Conservation (phyloP, 2,797 vertebrate genomes). For the Oryzias dopingdopingensis region DNA sequence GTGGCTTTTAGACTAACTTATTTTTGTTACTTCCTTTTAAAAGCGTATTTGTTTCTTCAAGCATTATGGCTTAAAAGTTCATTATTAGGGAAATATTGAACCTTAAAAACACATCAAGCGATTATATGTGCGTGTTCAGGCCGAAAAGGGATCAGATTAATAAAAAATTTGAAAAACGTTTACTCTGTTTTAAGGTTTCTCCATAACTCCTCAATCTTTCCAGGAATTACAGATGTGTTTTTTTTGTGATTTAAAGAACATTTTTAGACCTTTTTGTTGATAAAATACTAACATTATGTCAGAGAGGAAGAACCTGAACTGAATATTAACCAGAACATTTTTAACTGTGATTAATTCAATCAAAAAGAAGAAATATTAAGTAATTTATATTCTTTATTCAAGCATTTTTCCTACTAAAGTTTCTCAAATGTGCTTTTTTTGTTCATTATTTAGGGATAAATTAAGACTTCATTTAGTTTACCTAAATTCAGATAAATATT, state of each 20-base stretch:
- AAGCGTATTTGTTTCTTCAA: conserved; percentile 2
- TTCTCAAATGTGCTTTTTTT: no score
- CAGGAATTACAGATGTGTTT: conserved; percentile 12
- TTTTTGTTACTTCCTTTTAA: neutral
- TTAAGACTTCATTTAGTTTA: no score
- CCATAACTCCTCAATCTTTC: conserved; percentile 25
- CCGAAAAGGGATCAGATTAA: conserved; percentile 29
- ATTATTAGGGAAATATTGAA: neutral
- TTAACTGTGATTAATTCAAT: no score
- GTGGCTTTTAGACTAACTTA: neutral
- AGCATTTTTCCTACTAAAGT: no score
- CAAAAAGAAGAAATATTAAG: no score
- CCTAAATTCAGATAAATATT: no score
- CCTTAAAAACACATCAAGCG: conserved; percentile 3
- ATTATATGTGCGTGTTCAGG: conserved; percentile 16
- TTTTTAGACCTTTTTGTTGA: conserved; percentile 21
- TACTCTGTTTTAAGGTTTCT: conserved; percentile 16
- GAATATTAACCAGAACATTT: no score
- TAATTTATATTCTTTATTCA: no score
- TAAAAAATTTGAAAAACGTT: neutral
- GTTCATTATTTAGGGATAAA: no score
- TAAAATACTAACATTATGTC: conserved; percentile 10
- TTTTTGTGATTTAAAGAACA: conserved; percentile 32
- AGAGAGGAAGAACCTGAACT: neutral
- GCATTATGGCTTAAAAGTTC: conserved; percentile 10